Evolutionary conservation across 2,888 invertebrate genomes (phyloP).

Genomic region (Tigriopus californicus): DNA sequence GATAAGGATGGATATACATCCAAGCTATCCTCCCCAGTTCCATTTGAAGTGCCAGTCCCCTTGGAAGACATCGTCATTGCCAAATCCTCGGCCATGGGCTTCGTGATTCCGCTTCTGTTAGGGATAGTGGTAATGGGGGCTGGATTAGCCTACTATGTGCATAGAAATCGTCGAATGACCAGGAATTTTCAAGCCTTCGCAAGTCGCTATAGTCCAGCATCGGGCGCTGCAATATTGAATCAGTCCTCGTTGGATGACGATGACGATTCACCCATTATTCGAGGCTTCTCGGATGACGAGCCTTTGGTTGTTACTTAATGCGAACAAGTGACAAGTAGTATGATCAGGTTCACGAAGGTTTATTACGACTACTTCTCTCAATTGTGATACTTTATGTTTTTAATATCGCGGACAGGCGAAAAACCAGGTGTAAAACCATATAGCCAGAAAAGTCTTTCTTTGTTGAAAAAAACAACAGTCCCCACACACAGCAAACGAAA

Average conservation of each 20-base stretch:
- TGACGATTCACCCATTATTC: slow-evolving; percentile 60
- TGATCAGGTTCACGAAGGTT: too few relatives aligned
- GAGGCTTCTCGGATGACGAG: slow-evolving; percentile 82
- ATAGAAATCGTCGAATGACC: slow-evolving; percentile 51
- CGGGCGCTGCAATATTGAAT: slow-evolving; percentile 48
- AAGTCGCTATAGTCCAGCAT: slow-evolving; percentile 64
- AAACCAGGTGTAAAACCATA: too few relatives aligned
- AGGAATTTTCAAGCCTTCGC: slow-evolving; percentile 61
- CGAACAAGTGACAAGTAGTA: too few relatives aligned
- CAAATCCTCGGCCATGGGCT: slow-evolving; percentile 26
- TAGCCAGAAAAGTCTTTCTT: too few relatives aligned
- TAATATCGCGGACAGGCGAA: too few relatives aligned
- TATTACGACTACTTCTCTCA: too few relatives aligned
- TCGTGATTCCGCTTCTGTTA: slow-evolving; percentile 37
- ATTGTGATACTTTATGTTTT: too few relatives aligned
- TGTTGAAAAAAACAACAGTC: too few relatives aligned
- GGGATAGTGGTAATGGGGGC: slow-evolving; percentile 36
- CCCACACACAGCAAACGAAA: too few relatives aligned
- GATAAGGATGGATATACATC: slow-evolving; percentile 25
- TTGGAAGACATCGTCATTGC: slow-evolving; percentile 20
- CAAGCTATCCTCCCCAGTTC: slow-evolving; percentile 21
- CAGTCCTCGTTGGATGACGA: slow-evolving; percentile 30
- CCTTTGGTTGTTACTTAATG: slow-evolving; percentile 65
- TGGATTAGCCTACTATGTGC: slow-evolving; percentile 41
- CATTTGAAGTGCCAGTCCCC: slow-evolving; percentile 19